These are phyloP conservation scores for Alligator sinensis DNA, from an alignment of 2,113 vertebrate genomes.

Conservation along the genomic window DNA sequence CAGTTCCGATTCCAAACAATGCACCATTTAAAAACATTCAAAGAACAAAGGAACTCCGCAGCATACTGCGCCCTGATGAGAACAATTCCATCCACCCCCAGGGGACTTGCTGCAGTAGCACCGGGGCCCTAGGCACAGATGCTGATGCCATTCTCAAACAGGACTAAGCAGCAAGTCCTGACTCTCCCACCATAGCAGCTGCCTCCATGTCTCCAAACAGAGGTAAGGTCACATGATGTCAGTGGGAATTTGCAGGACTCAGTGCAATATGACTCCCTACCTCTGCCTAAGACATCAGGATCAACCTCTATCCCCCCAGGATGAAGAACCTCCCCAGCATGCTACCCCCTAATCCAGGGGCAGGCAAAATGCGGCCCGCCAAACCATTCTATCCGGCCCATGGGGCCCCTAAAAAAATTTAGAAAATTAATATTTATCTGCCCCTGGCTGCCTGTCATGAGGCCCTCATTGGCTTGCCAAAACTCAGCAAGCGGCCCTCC, in stretches of 20 bases:
- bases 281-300: too few relatives aligned
- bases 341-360: too few relatives aligned
- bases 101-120: not conserved
- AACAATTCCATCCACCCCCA: not conserved
- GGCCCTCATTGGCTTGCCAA: too few relatives aligned
- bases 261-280: too few relatives aligned
- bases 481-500: too few relatives aligned
- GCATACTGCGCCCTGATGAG: not conserved
- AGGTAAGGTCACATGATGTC: not conserved
- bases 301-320: too few relatives aligned
- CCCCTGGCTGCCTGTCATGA: too few relatives aligned
- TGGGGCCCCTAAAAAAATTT: too few relatives aligned
- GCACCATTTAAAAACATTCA: not conserved
- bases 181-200: not conserved
- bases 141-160: not conserved
- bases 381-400: too few relatives aligned
- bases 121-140: not conserved
- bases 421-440: too few relatives aligned
- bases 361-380: too few relatives aligned
- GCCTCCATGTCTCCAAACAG: not conserved
- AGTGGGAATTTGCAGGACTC: not conserved
- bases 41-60: not conserved
- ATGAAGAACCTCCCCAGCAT: too few relatives aligned
- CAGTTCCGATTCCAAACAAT: rapidly evolving
- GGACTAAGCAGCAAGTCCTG: not conserved